These are phyloP conservation scores for Eupristina koningsbergeri DNA, from an alignment of 1,140 invertebrate species.

Conservation along the genomic window DNA sequence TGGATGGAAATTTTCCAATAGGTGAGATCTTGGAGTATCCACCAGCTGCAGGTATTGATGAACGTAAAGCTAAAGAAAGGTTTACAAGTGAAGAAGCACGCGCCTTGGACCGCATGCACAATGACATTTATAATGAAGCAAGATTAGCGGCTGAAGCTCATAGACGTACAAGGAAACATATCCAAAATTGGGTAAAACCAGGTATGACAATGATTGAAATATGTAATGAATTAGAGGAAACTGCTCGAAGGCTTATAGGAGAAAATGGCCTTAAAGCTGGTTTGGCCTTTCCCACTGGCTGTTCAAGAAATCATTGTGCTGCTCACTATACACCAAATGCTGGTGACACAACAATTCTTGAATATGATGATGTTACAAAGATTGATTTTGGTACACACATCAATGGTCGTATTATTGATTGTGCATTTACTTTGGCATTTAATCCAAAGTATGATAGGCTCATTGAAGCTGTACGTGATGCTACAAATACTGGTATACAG, in stretches of 20 bases:
- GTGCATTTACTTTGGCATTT: slow-evolving; percentile 97
- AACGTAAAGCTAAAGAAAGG: slow-evolving; percentile 89
- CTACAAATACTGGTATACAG: slow-evolving; percentile 97
- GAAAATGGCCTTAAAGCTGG: slow-evolving; percentile 97
- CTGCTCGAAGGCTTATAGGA: slow-evolving; percentile 91
- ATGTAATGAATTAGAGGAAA: slow-evolving; percentile 96
- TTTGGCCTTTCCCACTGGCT: slow-evolving; percentile 98
- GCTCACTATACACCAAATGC: slow-evolving; percentile 99
- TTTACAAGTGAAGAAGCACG: slow-evolving; percentile 93
- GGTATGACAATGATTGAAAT: slow-evolving; percentile 99
- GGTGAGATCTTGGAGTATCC: slow-evolving; percentile 88
- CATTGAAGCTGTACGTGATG: slow-evolving; percentile 95
- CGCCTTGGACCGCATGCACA: slow-evolving; percentile 84
- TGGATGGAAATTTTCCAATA: slow-evolving; percentile 86
- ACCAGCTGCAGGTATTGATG: slow-evolving; percentile 79
- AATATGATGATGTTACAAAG: slow-evolving; percentile 98
- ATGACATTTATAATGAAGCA: slow-evolving; percentile 95
- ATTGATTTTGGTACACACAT: slow-evolving; percentile 99
- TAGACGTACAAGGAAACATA: slow-evolving; percentile 81
- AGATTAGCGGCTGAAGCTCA: slow-evolving; percentile 97
- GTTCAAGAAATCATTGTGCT: slow-evolving; percentile 98
- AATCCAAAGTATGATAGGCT: slow-evolving; percentile 97
- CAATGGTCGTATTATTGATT: slow-evolving; percentile 98
- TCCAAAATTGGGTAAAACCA: slow-evolving; percentile 81
- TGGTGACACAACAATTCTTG: slow-evolving; percentile 94